Percentiles rank a stretch among this genome's conserved stretches.
Conservation (phyloP, 1,140 invertebrate species). For the Halictus rubicundus region DNA sequence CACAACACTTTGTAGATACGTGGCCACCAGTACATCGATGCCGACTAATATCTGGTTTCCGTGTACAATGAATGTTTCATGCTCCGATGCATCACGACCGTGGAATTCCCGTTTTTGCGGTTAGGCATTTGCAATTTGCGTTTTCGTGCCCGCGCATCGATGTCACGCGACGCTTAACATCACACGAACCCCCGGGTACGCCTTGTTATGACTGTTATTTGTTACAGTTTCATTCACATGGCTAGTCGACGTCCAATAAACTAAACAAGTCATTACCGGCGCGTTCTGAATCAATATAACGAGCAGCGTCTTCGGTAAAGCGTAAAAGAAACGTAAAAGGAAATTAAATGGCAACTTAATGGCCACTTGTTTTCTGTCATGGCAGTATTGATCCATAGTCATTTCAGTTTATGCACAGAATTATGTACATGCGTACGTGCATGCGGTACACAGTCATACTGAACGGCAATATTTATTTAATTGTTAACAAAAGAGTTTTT, state of each 20-base stretch:
- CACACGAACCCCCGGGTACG: not conserved
- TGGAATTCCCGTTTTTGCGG: conserved; percentile 1
- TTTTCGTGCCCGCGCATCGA: not conserved
- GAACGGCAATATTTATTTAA: no score
- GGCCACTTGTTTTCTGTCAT: no score
- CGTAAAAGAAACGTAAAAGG: no score
- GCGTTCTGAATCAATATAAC: no score
- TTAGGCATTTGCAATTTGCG: not conserved
- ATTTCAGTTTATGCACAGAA: no score
- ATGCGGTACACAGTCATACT: no score
- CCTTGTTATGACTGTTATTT: not conserved
- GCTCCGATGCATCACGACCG: not conserved
- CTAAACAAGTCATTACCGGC: not conserved
- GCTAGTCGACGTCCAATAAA: not conserved
- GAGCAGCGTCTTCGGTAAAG: no score
- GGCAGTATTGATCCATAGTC: no score
- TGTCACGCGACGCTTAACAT: conserved; percentile 10
- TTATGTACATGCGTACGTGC: no score
- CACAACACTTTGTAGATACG: not conserved
- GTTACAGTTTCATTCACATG: not conserved
- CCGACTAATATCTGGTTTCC: conserved; percentile 8
- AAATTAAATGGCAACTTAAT: no score
- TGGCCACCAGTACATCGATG: not conserved
- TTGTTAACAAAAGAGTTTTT: no score
- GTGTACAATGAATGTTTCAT: conserved; percentile 4